A percentile compares a stretch with the other conserved stretches of the same genome.
phyloP scores from a whole-genome alignment of 2,113 vertebrate genomes.

The Ramphastos sulfuratus region DNA sequence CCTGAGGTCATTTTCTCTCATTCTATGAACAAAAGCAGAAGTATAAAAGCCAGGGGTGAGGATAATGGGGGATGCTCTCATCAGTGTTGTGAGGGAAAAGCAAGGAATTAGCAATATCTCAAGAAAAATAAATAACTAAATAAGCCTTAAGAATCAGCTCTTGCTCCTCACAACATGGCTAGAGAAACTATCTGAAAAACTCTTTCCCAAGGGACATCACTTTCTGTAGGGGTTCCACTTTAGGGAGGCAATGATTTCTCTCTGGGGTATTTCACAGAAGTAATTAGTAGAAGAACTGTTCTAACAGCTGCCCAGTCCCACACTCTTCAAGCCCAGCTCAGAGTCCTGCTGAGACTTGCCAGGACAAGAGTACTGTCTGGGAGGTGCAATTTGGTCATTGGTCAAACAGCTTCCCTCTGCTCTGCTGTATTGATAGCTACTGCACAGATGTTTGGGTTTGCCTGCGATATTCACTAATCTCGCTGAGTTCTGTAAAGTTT shows the following conservation, averaged over 20 bases:
- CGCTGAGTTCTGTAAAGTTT: neutral
- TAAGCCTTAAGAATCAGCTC: neutral
- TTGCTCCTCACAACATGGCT: neutral
- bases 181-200: neutral
- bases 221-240: neutral
- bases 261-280: neutral
- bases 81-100: neutral
- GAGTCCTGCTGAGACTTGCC: neutral
- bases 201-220: neutral
- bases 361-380: neutral
- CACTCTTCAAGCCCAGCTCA: too few species aligned
- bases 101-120: neutral
- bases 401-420: neutral
- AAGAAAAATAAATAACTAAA: neutral
- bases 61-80: neutral
- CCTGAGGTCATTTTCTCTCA: too few species aligned
- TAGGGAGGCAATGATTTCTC: neutral
- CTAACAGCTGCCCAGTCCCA: neutral
- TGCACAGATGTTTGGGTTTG: accelerated
- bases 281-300: neutral
- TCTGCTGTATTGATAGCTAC: neutral
- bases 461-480: neutral
- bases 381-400: neutral
- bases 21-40: neutral
- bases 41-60: neutral